Conservation (phyloP, 2,888 invertebrate genomes). For the Anorthoa munda region DNA sequence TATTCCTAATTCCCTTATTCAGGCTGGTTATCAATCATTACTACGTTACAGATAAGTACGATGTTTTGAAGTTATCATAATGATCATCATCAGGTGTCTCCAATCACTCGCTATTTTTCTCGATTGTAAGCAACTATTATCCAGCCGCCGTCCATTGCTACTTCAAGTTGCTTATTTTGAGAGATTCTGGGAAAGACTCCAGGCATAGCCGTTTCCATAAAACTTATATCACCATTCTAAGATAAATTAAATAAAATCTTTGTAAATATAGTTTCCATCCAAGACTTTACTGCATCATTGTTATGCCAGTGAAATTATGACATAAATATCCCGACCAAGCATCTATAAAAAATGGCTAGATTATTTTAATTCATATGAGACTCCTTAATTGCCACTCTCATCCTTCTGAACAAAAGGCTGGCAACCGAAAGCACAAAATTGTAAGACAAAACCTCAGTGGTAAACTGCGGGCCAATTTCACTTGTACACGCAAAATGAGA, state of each 20-base stretch:
- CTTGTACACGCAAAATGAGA: constrained; percentile 51
- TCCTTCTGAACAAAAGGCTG: constrained; percentile 52
- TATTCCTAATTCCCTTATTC: background rate
- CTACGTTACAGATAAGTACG: no score
- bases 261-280: background rate
- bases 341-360: constrained; percentile 45
- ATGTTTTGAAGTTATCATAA: no score
- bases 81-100: no score
- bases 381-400: constrained; percentile 65
- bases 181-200: no score
- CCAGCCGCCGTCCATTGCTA: no score
- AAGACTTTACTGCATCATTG: background rate
- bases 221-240: no score
- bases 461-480: constrained; percentile 56
- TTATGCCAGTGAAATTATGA: constrained; percentile 22
- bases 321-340: constrained; percentile 29
- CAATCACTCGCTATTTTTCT: no score
- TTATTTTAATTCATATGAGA: constrained; percentile 67
- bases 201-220: no score
- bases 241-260: background rate
- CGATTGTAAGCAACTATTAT: no score
- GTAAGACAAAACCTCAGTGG: constrained; percentile 54
- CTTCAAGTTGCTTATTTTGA: no score
- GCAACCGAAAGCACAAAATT: constrained; percentile 49
- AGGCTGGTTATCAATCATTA: no score